These are phyloP conservation scores for Felis chaus DNA, from an alignment of 2,113 vertebrate genomes.

Conservation along the genomic window DNA sequence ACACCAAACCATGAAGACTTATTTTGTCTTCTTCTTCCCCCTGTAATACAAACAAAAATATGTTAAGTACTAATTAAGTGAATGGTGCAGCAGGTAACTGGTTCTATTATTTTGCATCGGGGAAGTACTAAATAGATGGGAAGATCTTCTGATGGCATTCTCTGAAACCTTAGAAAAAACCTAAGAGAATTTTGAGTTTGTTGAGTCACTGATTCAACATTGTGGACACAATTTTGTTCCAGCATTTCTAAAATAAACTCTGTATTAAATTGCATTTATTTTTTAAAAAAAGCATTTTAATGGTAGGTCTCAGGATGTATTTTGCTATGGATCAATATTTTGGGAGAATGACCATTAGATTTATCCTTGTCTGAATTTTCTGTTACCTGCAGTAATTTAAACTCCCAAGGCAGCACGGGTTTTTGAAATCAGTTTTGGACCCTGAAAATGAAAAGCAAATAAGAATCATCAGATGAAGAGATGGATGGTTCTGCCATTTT, in stretches of 20 bases:
- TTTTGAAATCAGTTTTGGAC: constrained; percentile 72
- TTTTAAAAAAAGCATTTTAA: background rate
- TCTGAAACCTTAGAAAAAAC: background rate
- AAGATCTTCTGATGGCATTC: background rate
- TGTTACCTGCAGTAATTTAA: constrained; percentile 74
- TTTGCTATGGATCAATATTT: background rate
- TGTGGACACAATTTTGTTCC: background rate
- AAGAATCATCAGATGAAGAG: background rate
- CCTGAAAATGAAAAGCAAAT: constrained; percentile 66
- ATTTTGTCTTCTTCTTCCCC: constrained; percentile 29
- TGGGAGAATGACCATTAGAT: background rate
- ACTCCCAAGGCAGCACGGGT: constrained; percentile 72
- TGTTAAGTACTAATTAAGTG: background rate
- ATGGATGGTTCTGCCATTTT: background rate
- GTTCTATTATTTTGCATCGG: background rate
- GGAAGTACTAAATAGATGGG: background rate
- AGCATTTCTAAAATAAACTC: background rate
- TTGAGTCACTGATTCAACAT: background rate
- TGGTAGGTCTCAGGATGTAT: background rate
- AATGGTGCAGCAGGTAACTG: background rate
- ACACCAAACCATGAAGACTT: background rate
- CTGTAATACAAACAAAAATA: constrained; percentile 60
- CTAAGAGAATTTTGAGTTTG: background rate
- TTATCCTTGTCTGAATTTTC: background rate
- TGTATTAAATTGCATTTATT: background rate